Evolutionary conservation across 2,888 invertebrate genomes (phyloP).

Genomic region (Eupithecia centaureata): DNA sequence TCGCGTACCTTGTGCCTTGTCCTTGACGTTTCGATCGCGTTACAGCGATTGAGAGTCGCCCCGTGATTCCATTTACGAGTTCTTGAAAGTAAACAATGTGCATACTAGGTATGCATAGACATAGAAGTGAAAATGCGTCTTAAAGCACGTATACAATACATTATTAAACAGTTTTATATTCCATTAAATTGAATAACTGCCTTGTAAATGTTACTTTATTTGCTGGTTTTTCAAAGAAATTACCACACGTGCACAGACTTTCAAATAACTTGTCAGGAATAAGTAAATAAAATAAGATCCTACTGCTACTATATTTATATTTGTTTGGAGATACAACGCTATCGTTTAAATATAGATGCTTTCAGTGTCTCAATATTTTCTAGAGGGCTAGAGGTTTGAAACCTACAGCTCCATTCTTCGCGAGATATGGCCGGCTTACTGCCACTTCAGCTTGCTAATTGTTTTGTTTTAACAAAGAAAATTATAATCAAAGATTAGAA

Average conservation of each 20-base stretch:
- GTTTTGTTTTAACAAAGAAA: too few relatives aligned
- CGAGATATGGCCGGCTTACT: too few relatives aligned
- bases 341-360: too few relatives aligned
- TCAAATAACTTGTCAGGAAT: neutral
- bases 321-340: neutral
- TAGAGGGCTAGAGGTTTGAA: neutral
- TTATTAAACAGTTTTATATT: slow-evolving; percentile 69
- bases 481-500: too few relatives aligned
- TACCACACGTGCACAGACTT: neutral
- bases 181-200: slow-evolving; percentile 50
- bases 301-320: neutral
- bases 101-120: slow-evolving; percentile 44
- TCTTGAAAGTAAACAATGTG: neutral
- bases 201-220: slow-evolving; percentile 16
- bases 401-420: neutral
- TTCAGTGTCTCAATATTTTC: neutral
- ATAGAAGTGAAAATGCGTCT: slow-evolving; percentile 42
- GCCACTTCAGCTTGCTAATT: too few relatives aligned
- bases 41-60: too few relatives aligned
- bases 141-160: slow-evolving; percentile 55
- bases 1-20: too few relatives aligned
- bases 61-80: neutral
- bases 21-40: too few relatives aligned
- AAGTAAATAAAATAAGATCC: too few relatives aligned
- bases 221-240: slow-evolving; percentile 10